Conservation (phyloP, 2,888 invertebrate species). For the Agriotes lineatus region DNA sequence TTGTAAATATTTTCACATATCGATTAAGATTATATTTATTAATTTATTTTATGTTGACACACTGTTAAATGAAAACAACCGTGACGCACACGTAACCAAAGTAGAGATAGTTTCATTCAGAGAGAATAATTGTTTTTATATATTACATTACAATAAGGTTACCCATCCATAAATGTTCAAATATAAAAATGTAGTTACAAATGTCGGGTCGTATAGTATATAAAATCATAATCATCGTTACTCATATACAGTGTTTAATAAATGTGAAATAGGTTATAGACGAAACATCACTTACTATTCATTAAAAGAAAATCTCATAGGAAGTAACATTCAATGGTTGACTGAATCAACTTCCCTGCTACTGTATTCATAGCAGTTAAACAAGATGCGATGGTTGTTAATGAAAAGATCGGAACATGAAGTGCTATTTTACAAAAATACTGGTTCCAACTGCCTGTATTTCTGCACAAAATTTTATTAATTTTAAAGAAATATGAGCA, state of each 20-base stretch:
- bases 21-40: conserved; percentile 41
- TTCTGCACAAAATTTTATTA: not conserved
- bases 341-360: not conserved
- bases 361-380: not conserved
- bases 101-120: conserved; percentile 31
- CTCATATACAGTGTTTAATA: conserved; percentile 41
- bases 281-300: conserved; percentile 22
- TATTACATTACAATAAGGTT: conserved; percentile 37
- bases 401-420: not conserved
- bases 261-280: conserved; percentile 41
- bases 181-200: conserved; percentile 33
- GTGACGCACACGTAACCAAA: conserved; percentile 29
- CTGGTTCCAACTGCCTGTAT: not conserved
- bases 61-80: conserved; percentile 31
- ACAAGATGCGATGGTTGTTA: not conserved
- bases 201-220: conserved; percentile 38
- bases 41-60: conserved; percentile 32
- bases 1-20: conserved; percentile 52
- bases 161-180: conserved; percentile 42
- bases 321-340: not conserved
- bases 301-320: not conserved
- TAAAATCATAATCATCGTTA: conserved; percentile 43
- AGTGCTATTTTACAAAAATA: not conserved
- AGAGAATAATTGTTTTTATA: conserved; percentile 32
- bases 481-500: not conserved